Base-by-base conservation (phyloP, 2,113 vertebrate species). In the Myotis brandtii region DNA sequence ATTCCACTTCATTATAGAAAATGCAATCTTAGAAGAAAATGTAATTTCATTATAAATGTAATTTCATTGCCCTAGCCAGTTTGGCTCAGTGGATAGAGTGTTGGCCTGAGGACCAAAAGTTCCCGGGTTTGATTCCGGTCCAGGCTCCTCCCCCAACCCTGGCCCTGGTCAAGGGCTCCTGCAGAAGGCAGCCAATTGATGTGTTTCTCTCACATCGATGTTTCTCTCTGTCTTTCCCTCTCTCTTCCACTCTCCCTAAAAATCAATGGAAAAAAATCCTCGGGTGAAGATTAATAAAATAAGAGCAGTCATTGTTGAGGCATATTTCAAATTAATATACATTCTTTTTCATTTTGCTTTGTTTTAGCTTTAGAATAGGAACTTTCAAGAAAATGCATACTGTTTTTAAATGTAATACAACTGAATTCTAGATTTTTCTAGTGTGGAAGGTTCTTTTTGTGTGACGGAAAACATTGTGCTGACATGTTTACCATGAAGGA, bases 251-350 rank as follows among this genome's bases (percentile, higher is more conserved):
- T 25, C 21, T 9, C 56, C 56, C 56, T 25, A 9, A 59, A 59
- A 59, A 59, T 9, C 56, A 27, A 62, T 62, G 59, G 59, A 23
- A 27, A 62, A 62, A 62, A 27, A 27, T 2, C 25, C 59, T 62
- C 10, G 25, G 59, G 25, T 62, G 25, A 62, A 62, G 59, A 62
- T 27, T 62, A 62, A 27, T 23, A 59, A 59, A 59, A 95, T 93
- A 98, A 98, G 95, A 98, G 94, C 96, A 98, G 97, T 98, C 69
- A 98, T 97, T 27, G 23, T 86, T 97, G 98, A 97, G 97, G 89
- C 97, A 96, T 98, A 97, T 98, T 98, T 98, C 96, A 98, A 95
- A 96, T 98, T 90, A 96, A 96, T 95, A n/a, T 97, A 83, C 91
- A 96, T 91, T 97, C 34, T 95, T 88, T 96, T 92, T 54, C 96